Base-by-base conservation (phyloP, 2,113 vertebrate species). In the Varanus komodoensis region DNA sequence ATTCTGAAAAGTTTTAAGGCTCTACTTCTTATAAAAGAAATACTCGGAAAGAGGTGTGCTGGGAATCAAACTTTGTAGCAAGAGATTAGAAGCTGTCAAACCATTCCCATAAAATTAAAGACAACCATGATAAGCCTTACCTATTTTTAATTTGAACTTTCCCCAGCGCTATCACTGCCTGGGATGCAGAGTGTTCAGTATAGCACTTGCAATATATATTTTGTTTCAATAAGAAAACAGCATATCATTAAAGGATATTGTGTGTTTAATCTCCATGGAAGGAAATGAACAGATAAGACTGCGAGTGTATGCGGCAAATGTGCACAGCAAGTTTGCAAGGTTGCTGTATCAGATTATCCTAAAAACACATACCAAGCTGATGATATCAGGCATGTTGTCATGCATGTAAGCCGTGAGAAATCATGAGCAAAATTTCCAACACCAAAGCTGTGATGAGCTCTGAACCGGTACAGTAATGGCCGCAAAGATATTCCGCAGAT, bases 311-410 rank as follows among this genome's bases (percentile, higher is more conserved):
- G 12, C 0, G 54, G 89, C 21, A 1, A 44, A 52, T 48, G 8
- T 27, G 50, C 34, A 0, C 11, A 6, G 38, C 48, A 50, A 68
- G 0, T 79, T 15, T 75, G 4, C 32, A 5, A 0, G 6, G 44
- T 57, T 3, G 69, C 64, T 5, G 44, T 82, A 64, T 9, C 0
- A 67, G 57, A 44, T 50, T 27, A 0, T 57, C 82, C 1, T 0
- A 0, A 23, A 0, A 4, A 48, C 0, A 50, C 0, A 0, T 84
- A 38, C 0, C 0, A 15, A 0, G 38, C 0, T 14, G 48, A 71
- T 0, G 1, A 23, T 34, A 0, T 8, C n/a, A 52, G 12, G 71
- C 0, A 8, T 64, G 8, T 44, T 6, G 0, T 74, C 11, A 54
- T 0, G 15, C 11, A 79, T 54, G 52, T 67, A n/a, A 85, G 8